Evolutionary conservation across 2,797 vertebrate genomes (phyloP).

Genomic region (Epinephelus malabaricus): DNA sequence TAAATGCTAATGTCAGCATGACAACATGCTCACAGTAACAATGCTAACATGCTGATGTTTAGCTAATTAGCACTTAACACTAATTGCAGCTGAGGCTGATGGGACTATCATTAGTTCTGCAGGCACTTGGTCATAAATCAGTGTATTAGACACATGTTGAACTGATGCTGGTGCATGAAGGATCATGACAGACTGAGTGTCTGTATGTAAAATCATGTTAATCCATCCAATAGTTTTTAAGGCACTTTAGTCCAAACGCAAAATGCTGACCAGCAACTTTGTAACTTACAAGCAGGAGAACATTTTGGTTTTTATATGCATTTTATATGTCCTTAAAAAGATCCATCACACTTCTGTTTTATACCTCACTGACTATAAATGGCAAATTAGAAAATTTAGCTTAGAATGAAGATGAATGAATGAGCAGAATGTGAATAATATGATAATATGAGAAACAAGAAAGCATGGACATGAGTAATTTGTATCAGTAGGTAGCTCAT

Average conservation of each 20-base stretch:
- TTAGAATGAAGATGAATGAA: not conserved
- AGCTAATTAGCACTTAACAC: not conserved
- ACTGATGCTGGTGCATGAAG: not conserved
- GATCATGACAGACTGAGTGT: not conserved
- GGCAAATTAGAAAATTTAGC: not conserved
- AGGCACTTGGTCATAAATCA: not conserved
- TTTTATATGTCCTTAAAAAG: not conserved
- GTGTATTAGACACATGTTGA: not conserved
- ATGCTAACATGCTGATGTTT: not conserved
- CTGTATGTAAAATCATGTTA: not conserved
- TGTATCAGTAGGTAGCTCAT: slow-evolving; percentile 1
- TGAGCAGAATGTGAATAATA: not conserved
- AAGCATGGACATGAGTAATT: not conserved
- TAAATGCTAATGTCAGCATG: not conserved
- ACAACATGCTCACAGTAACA: not conserved
- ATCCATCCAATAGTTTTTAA: not conserved
- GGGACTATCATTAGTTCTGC: not conserved
- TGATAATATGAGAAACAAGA: not conserved
- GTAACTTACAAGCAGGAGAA: too few relatives aligned
- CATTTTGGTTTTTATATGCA: too few relatives aligned
- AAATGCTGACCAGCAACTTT: too few relatives aligned
- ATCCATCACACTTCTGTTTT: not conserved
- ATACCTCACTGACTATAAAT: not conserved
- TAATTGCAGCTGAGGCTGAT: not conserved
- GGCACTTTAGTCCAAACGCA: not conserved